phyloP scores from a whole-genome alignment of 2,113 vertebrate species.

The Cryptomyrus ogoouensis region DNA sequence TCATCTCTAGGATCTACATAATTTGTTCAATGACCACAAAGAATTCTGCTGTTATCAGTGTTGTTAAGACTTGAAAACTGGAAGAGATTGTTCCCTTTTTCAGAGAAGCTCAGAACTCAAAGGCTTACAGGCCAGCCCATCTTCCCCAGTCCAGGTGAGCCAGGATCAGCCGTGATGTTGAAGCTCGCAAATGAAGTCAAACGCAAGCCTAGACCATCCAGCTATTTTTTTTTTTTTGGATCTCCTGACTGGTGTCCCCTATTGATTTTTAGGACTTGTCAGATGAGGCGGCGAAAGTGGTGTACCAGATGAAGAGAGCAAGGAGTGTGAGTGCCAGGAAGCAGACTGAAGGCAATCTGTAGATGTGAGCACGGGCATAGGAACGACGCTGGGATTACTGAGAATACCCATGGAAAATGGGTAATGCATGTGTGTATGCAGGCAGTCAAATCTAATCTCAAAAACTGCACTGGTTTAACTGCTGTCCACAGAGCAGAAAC shows the following conservation, averaged over 20 bases:
- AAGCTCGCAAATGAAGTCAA: background rate
- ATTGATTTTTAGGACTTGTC: conserved; percentile 44
- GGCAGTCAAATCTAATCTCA: background rate
- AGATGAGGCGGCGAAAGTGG: conserved; percentile 58
- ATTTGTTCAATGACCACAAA: background rate
- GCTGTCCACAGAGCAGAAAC: background rate
- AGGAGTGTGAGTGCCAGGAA: conserved; percentile 36
- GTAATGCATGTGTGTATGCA: background rate
- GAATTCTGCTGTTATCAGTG: background rate
- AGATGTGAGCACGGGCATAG: conserved; percentile 2
- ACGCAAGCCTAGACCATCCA: background rate
- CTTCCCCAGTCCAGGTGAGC: conserved; percentile 15
- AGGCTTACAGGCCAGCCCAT: background rate
- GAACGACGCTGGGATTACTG: background rate
- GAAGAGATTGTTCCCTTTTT: background rate
- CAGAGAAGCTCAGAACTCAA: background rate
- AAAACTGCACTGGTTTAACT: background rate
- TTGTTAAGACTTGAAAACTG: background rate
- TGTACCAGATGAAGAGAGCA: conserved; percentile 65
- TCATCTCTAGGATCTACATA: background rate
- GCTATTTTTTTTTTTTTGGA: background rate
- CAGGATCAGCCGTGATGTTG: background rate
- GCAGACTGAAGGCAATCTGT: background rate
- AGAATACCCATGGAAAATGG: background rate
- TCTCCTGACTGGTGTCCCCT: background rate